Base-by-base conservation (phyloP, 64 coral and sea anemone genomes). In the Dendronephthya gigantea region DNA sequence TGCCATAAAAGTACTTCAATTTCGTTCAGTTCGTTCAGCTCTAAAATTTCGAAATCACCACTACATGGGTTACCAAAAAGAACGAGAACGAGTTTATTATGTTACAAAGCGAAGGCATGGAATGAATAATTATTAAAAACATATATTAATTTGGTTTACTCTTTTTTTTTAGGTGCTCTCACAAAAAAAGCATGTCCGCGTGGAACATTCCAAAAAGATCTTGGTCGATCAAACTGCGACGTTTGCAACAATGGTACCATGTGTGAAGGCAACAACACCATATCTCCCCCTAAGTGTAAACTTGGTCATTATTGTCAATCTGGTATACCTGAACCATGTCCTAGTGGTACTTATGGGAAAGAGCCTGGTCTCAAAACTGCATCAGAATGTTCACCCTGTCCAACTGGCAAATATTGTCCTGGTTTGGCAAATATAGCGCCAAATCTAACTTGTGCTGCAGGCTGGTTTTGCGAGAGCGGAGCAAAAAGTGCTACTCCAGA, bases 221-320 rank as follows among this genome's bases (percentile, higher is more conserved):
- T 16, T 31, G 95, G 95, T 33, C 84, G 90, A 74, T 92, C 87
- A 91, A 79, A 79, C 23, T 98, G 95, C 87, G 68, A 85, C 14
- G 28, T 56, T 14, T 98, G 95, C 84, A 39, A 85, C 28, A n/a
- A 84, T 48, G 95, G 95, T 6, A 98, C 83, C 15, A 93, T 93
- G 92, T 98, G 95, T 83, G 92, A 90, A 33, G 91, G 88, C 62
- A 87, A 93, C 45, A 98, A 98, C 48, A 98, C 93, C 91, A 93
- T 92, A 6, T 56, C 87, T 36, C 89, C 90, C 15, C 82, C 85
- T 14, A 87, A 89, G 12, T 98, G 95, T 49, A 84, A 89, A 62
- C 82, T 82, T 38, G 95, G 95, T 82, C 92, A 91, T 36, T 98
- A 92, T 51, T 98, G 95, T 75, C 95, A 92, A 29, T 68, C 93